A percentile compares a stretch with the other conserved stretches of the same genome.
Conservation (phyloP, 2,113 vertebrate genomes). For the Potamarius usumacintae region DNA sequence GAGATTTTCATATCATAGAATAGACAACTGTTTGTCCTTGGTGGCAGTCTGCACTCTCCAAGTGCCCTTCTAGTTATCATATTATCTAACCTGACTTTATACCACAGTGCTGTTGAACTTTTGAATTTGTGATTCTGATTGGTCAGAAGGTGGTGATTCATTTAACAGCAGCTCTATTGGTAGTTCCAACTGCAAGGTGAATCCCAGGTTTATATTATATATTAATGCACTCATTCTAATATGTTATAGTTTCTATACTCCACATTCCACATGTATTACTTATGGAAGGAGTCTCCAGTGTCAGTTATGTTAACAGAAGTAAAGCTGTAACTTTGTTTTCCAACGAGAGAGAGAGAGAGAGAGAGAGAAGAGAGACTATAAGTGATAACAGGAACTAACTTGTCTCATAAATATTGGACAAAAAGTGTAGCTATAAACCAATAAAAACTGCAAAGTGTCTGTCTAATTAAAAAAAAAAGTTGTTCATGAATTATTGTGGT, state of each 20-base stretch:
- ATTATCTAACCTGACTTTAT: background rate
- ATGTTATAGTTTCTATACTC: background rate
- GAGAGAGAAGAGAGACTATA: background rate
- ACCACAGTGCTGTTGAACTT: background rate
- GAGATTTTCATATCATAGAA: too few species aligned
- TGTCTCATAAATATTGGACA: background rate
- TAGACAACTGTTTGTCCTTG: too few species aligned
- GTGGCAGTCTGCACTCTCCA: too few species aligned
- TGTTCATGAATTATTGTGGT: background rate
- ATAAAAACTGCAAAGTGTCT: background rate
- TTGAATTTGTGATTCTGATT: background rate
- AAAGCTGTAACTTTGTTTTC: background rate
- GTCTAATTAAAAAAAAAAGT: background rate
- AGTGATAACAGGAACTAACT: background rate
- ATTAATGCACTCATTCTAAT: background rate
- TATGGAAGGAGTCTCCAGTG: background rate
- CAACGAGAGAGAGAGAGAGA: background rate
- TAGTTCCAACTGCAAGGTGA: background rate
- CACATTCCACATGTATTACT: background rate
- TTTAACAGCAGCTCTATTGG: background rate
- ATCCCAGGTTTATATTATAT: background rate
- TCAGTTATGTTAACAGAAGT: background rate
- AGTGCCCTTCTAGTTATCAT: background rate
- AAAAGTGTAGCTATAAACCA: background rate
- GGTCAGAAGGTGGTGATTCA: background rate